phyloP scores from a whole-genome alignment of 2,113 vertebrate species.

The Austrofundulus limnaeus region DNA sequence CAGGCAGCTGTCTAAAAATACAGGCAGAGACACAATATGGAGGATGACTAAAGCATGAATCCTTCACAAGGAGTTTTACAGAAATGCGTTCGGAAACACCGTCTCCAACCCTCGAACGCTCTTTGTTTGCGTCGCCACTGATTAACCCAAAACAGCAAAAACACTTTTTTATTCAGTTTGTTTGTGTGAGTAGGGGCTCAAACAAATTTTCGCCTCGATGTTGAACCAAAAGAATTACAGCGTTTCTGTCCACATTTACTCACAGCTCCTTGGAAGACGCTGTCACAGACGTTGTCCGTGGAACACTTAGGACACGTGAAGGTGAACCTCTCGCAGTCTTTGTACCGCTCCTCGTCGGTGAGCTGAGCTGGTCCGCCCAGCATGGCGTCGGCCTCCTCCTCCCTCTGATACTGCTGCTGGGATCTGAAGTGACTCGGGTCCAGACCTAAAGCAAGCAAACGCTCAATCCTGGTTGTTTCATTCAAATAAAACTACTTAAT shows the following conservation, averaged over 20 bases:
- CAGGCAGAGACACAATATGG: conserved; percentile 73
- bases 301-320: conserved; percentile 88
- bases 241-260: conserved; percentile 64
- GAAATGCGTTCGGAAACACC: conserved; percentile 33
- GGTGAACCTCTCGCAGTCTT: conserved; percentile 90
- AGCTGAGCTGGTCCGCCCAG: conserved; percentile 90
- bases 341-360: conserved; percentile 94
- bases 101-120: conserved; percentile 9
- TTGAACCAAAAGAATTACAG: not conserved
- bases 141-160: no score
- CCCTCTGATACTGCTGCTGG: conserved; percentile 88
- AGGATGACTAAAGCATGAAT: conserved; percentile 62
- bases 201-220: no score
- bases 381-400: conserved; percentile 87
- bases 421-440: conserved; percentile 92
- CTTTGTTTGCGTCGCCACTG: conserved; percentile 6
- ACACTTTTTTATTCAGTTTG: not conserved
- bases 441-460: conserved; percentile 79
- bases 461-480: not conserved
- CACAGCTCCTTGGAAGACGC: conserved; percentile 90
- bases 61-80: conserved; percentile 50
- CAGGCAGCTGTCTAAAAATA: conserved; percentile 76
- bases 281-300: conserved; percentile 92
- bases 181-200: not conserved
- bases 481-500: not conserved